Evolutionary conservation across 2,113 vertebrate genomes (phyloP).

Genomic region (Todiramphus chloris): DNA sequence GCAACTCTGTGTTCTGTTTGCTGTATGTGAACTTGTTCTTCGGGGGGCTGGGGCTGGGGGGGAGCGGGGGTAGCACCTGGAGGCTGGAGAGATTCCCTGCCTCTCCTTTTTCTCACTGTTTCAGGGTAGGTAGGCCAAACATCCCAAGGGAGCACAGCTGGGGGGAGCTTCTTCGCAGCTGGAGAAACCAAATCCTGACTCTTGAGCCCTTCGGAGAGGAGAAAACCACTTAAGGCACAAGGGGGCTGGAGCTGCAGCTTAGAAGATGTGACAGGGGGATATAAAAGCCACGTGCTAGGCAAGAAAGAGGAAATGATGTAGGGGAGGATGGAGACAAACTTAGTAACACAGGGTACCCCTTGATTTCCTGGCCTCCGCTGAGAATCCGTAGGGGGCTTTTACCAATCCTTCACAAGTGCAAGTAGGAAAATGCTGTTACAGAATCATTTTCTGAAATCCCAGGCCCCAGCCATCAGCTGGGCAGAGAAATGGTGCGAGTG

Average conservation of each 20-base stretch:
- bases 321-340: background rate
- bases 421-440: background rate
- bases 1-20: background rate
- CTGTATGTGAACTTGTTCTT: background rate
- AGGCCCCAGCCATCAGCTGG: background rate
- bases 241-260: background rate
- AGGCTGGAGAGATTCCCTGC: background rate
- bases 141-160: background rate
- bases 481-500: background rate
- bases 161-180: background rate
- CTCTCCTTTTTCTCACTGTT: background rate
- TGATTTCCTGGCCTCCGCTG: background rate
- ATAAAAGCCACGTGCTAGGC: background rate
- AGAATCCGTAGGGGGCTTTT: background rate
- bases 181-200: conserved; percentile 43
- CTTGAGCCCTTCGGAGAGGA: conserved; percentile 7
- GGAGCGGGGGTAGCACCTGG: background rate
- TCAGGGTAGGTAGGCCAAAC: background rate
- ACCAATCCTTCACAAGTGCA: background rate
- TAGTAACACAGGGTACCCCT: background rate
- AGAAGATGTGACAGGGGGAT: background rate
- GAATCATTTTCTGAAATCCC: background rate
- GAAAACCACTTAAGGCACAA: background rate
- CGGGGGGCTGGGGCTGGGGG: background rate
- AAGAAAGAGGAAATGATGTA: background rate